A percentile compares a stretch with the other conserved stretches of the same genome.
Conservation (phyloP, 2,888 invertebrate genomes). For the Petrolisthes cinctipes region DNA sequence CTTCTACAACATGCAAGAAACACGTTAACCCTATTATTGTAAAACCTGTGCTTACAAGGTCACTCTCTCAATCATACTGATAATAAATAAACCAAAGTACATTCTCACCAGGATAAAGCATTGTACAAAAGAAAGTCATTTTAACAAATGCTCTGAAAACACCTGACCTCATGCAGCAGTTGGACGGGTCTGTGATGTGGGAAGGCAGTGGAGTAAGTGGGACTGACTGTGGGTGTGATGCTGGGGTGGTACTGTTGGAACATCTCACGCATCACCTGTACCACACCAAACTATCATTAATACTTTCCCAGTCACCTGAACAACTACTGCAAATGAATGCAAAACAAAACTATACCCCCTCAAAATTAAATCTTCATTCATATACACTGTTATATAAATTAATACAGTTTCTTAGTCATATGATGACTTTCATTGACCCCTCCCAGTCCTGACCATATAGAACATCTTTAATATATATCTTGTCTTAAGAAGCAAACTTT, state of each 20-base stretch:
- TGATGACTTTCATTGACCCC: neutral
- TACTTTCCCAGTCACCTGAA: neutral
- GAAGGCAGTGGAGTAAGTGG: neutral
- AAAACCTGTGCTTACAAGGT: too few species aligned
- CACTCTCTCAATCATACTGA: too few species aligned
- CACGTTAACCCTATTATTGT: too few species aligned
- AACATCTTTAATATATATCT: too few species aligned
- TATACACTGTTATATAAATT: neutral
- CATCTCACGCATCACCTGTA: constrained; percentile 7
- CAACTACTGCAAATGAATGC: neutral
- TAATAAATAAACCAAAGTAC: too few species aligned
- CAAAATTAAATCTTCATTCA: neutral
- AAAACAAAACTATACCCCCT: neutral
- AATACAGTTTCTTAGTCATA: neutral
- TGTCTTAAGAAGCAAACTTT: neutral
- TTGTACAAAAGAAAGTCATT: neutral
- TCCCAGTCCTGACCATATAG: too few species aligned
- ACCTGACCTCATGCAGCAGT: constrained; percentile 20
- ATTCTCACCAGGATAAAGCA: neutral
- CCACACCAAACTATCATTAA: neutral
- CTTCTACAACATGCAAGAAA: too few species aligned
- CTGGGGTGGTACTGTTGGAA: constrained; percentile 6
- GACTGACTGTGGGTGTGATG: neutral
- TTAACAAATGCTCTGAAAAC: neutral
- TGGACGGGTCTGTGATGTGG: constrained; percentile 18